Percentiles rank a stretch among this genome's conserved stretches.
phyloP scores from a whole-genome alignment of 2,888 invertebrate genomes.

The Bombyx huttoni region DNA sequence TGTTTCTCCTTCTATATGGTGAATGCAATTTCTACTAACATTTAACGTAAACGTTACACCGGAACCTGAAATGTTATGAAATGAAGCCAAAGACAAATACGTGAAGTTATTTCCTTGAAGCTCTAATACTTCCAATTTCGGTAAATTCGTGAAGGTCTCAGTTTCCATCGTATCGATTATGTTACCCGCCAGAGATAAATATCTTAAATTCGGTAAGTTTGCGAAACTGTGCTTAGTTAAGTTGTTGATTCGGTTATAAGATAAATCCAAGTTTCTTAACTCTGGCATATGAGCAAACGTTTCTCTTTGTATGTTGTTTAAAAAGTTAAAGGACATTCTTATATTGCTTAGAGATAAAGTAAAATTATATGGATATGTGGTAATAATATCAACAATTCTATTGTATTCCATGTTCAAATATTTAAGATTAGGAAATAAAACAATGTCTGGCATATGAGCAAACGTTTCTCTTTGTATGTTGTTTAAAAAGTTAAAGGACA shows the following conservation, averaged over 20 bases:
- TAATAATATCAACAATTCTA: conserved; percentile 79
- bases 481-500: conserved; percentile 86
- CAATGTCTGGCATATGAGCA: conserved; percentile 79
- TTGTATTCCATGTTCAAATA: conserved; percentile 92
- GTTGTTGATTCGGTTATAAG: conserved; percentile 81
- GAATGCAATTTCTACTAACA: conserved; percentile 79
- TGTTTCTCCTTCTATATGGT: conserved; percentile 55
- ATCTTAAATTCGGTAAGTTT: conserved; percentile 83
- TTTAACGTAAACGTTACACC: conserved; percentile 81
- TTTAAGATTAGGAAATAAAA: conserved; percentile 77
- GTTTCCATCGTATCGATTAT: conserved; percentile 80
- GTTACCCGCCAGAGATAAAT: conserved; percentile 88
- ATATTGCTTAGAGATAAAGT: conserved; percentile 84
- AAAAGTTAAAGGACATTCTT: conserved; percentile 85
- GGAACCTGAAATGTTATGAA: conserved; percentile 77
- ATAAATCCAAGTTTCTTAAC: conserved; percentile 83
- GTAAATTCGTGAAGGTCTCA: conserved; percentile 82
- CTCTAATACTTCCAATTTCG: conserved; percentile 83
- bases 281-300: conserved; percentile 82
- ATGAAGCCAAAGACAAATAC: conserved; percentile 76
- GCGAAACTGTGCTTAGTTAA: conserved; percentile 81
- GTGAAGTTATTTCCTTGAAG: conserved; percentile 84
- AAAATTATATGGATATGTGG: conserved; percentile 43
- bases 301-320: conserved; percentile 76
- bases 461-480: conserved; percentile 79